Conservation (phyloP, 2,888 invertebrate genomes). For the Endomychus coccineus region DNA sequence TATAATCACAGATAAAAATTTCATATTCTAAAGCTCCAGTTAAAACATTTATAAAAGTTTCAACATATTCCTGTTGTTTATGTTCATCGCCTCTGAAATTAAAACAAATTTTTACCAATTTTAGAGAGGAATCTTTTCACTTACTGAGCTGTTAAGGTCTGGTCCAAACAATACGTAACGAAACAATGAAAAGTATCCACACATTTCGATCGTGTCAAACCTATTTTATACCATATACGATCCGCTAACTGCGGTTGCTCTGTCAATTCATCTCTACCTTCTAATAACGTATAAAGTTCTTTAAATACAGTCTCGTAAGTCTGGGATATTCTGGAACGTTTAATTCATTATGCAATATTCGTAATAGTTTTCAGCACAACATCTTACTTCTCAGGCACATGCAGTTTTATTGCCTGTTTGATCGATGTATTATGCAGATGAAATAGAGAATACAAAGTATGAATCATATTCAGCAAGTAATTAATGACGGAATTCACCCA, state of each 20-base stretch:
- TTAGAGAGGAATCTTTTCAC: not conserved
- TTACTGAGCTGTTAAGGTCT: slow-evolving; percentile 29
- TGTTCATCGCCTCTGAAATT: slow-evolving; percentile 30
- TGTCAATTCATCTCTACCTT: slow-evolving; percentile 27
- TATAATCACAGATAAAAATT: slow-evolving; percentile 41
- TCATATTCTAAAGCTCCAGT: slow-evolving; percentile 38
- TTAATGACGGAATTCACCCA: slow-evolving; percentile 38
- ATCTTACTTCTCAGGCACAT: slow-evolving; percentile 11
- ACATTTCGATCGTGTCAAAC: slow-evolving; percentile 34
- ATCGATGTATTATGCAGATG: slow-evolving; percentile 31
- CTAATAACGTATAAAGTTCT: slow-evolving; percentile 53
- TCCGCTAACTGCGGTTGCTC: slow-evolving; percentile 25
- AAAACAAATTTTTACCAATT: not conserved
- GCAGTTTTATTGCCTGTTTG: slow-evolving; percentile 3
- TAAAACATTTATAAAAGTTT: slow-evolving; percentile 36
- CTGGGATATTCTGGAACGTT: slow-evolving; percentile 57
- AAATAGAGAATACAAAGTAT: slow-evolving; percentile 31
- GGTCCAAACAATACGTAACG: slow-evolving; percentile 33
- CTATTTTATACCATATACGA: slow-evolving; percentile 32
- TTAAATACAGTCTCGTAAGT: slow-evolving; percentile 72
- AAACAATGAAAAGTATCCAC: slow-evolving; percentile 36
- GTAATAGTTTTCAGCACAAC: not conserved
- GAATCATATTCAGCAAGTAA: slow-evolving; percentile 33
- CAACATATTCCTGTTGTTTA: slow-evolving; percentile 35
- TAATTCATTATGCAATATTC: not conserved